Base-by-base conservation (phyloP, 2,797 vertebrate species). In the Oryzias sinensis region DNA sequence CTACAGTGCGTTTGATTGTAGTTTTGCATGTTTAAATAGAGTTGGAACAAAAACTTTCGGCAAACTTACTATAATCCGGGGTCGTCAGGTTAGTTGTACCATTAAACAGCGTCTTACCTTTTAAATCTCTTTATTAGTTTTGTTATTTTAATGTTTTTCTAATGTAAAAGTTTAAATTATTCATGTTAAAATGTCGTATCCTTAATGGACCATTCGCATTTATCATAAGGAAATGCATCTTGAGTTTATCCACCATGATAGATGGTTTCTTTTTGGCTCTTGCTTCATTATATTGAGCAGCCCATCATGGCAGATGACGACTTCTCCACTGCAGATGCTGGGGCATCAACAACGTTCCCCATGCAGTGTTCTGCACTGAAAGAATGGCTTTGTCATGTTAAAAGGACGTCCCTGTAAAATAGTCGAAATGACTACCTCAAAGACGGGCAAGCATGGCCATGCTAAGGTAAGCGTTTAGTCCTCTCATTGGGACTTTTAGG, bases 371-470 rank as follows among this genome's bases (percentile, higher is more conserved):
- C 96, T 18, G 89, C 95, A n/a, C 84, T 99, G 90, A 74, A 99
- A 98, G 88, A 97, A 97, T 59, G 94, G 95, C 64, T 91, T 84
- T 62, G 96, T 99, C 85, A 90, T 99, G 83, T 90, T 99, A 62
- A 98, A 96, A 85, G 91, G 91, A 1, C 92, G 90, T 56, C 95
- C 96, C 16, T 98, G 96, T 84, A 98, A 96, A 89, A 98, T 99
- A 50, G 94, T 98, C 15, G 96, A 98, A 70, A 97, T 98, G 96
- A 90, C 93, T 79, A 98, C 97, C 70, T 99, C 97, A 13, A 98
- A 97, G 82, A 99, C 95, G 13, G 97, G 97, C 80, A 99, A 98
- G 84, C 97, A 99, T 24, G 96, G 97, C 29, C 95, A 99, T 59
- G 95, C 96, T 58, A 99, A 99, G 95, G 97, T 97, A 91, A 87